A percentile compares a stretch with the other conserved stretches of the same genome.
Evolutionary conservation across 2,888 invertebrate genomes (phyloP).

Genomic region (Operophtera brumata): DNA sequence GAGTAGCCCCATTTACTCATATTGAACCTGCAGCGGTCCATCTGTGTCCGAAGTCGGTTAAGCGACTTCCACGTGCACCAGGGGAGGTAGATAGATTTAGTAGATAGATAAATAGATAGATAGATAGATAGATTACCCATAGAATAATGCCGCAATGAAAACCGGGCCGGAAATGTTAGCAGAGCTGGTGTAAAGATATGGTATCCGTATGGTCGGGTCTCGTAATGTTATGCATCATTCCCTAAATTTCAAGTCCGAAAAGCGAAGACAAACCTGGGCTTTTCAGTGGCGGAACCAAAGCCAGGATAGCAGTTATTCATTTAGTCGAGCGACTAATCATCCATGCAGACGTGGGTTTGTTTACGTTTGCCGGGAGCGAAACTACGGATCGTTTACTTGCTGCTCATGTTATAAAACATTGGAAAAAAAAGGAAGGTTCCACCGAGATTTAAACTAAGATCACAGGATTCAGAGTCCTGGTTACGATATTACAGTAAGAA

Average conservation of each 20-base stretch:
- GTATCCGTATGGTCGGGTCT: not conserved
- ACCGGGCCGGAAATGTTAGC: not conserved
- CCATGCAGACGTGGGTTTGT: conserved; percentile 57
- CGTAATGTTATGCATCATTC: not conserved
- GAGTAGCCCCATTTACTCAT: no score
- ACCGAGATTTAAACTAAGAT: conserved; percentile 91
- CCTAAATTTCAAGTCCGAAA: not conserved
- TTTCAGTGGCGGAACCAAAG: not conserved
- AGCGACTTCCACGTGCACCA: no score
- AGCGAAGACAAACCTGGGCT: not conserved
- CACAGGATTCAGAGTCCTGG: conserved; percentile 91
- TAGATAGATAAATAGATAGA: no score
- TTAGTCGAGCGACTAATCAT: conserved; percentile 38
- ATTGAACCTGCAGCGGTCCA: no score
- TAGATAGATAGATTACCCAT: no score
- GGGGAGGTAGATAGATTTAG: no score
- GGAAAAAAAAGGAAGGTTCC: conserved; percentile 72
- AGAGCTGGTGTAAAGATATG: not conserved
- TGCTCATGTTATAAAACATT: not conserved
- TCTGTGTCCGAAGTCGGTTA: no score
- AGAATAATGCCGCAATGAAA: not conserved
- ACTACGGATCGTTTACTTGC: not conserved
- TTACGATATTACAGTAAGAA: conserved; percentile 49
- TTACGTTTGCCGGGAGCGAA: conserved; percentile 54
- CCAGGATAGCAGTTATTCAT: conserved; percentile 22